Conservation (phyloP, 2,888 invertebrate species). For the Kuschelorhynchus macadamiae region DNA sequence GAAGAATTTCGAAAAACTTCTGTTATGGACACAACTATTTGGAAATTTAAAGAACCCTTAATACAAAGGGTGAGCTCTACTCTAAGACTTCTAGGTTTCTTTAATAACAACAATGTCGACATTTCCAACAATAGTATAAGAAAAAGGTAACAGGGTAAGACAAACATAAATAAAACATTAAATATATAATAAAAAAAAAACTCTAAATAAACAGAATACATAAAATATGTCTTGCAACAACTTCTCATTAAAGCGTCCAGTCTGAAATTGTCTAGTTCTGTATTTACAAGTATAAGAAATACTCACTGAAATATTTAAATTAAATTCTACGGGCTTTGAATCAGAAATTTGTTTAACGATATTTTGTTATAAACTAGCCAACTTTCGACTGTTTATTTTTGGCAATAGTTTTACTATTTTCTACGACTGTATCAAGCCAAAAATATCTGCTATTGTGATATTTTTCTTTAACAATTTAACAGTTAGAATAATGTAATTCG, state of each 20-base stretch:
- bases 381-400: too few relatives aligned
- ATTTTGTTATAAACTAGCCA: too few relatives aligned
- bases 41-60: slow-evolving; percentile 87
- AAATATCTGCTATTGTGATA: slow-evolving; percentile 19
- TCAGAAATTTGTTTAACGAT: too few relatives aligned
- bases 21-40: slow-evolving; percentile 87
- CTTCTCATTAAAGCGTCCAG: too few relatives aligned
- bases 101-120: slow-evolving; percentile 58
- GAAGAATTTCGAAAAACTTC: slow-evolving; percentile 86
- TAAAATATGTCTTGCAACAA: too few relatives aligned
- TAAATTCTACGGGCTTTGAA: too few relatives aligned
- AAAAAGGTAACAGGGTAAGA: slow-evolving; percentile 49
- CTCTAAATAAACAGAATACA: too few relatives aligned
- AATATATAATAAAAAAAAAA: too few relatives aligned
- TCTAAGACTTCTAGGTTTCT: slow-evolving; percentile 81
- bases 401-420: not conserved
- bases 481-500: slow-evolving; percentile 8
- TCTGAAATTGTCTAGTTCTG: too few relatives aligned
- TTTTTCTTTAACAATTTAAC: slow-evolving; percentile 16
- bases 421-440: slow-evolving; percentile 24
- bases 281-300: too few relatives aligned
- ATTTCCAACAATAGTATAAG: slow-evolving; percentile 43
- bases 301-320: too few relatives aligned
- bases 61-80: slow-evolving; percentile 79
- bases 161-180: too few relatives aligned